Conservation (phyloP, 1,140 invertebrate species). For the Zaprionus gabonicus region DNA sequence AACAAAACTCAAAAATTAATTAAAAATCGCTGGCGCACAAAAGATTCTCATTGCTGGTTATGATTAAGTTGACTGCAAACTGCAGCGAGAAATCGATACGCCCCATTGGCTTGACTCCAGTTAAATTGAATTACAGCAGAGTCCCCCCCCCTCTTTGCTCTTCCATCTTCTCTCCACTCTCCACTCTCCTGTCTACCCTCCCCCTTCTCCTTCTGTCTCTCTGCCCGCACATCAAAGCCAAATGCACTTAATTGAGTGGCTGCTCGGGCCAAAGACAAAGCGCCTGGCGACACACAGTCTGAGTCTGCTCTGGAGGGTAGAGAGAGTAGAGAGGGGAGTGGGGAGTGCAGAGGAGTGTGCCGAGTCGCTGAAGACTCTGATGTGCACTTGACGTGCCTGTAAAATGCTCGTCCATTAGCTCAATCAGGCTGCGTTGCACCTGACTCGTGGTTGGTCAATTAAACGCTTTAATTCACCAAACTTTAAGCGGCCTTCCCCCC, state of each 20-base stretch:
- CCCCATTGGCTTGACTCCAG: slow-evolving; percentile 11
- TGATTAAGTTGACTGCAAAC: slow-evolving; percentile 1
- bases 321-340: neutral
- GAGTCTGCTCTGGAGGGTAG: neutral
- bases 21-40: neutral
- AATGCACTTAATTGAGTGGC: slow-evolving; percentile 72
- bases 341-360: too few species aligned
- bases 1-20: slow-evolving; percentile 9
- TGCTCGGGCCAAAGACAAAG: slow-evolving; percentile 30
- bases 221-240: slow-evolving; percentile 55
- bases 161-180: neutral
- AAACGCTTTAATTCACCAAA: slow-evolving; percentile 46
- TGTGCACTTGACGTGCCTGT: slow-evolving; percentile 27
- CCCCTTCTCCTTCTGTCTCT: slow-evolving; percentile 13
- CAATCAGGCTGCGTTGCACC: slow-evolving; percentile 50
- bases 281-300: slow-evolving; percentile 14
- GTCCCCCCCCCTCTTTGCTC: neutral
- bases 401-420: slow-evolving; percentile 62
- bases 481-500: slow-evolving; percentile 18
- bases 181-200: neutral
- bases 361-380: slow-evolving; percentile 3
- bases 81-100: slow-evolving; percentile 2
- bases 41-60: neutral
- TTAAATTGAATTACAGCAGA: slow-evolving; percentile 32
- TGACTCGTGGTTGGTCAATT: slow-evolving; percentile 57